phyloP scores from a whole-genome alignment of 2,113 vertebrate species.

The Edolisoma coerulescens region DNA sequence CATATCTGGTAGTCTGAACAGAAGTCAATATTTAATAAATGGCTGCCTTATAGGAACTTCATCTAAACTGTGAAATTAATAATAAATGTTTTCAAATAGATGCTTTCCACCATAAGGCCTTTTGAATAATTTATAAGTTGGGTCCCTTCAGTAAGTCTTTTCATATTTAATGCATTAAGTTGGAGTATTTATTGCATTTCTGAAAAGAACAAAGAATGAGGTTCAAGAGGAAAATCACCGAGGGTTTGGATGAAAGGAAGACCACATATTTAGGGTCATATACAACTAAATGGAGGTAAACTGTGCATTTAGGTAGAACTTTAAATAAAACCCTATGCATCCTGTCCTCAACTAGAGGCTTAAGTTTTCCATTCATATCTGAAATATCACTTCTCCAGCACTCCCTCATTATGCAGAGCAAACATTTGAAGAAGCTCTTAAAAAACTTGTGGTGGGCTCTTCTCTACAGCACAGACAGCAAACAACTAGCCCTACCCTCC shows the following conservation, averaged over 20 bases:
- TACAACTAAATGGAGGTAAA: neutral
- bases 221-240: neutral
- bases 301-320: neutral
- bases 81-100: constrained; percentile 71
- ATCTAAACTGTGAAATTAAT: constrained; percentile 67
- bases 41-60: constrained; percentile 45
- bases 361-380: neutral
- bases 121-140: constrained; percentile 68
- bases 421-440: neutral
- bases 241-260: neutral
- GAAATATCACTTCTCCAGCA: neutral
- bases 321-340: neutral
- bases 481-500: neutral
- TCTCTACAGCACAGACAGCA: neutral
- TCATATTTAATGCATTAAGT: constrained; percentile 73
- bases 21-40: constrained; percentile 65
- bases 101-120: constrained; percentile 48
- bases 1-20: neutral
- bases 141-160: constrained; percentile 52
- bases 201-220: constrained; percentile 40
- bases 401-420: neutral
- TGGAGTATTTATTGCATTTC: constrained; percentile 52
- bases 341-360: neutral
- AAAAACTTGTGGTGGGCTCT: neutral
- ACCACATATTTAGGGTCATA: neutral